These are phyloP conservation scores for Eulithis prunata DNA, from an alignment of 2,888 invertebrate species.

Conservation along the genomic window DNA sequence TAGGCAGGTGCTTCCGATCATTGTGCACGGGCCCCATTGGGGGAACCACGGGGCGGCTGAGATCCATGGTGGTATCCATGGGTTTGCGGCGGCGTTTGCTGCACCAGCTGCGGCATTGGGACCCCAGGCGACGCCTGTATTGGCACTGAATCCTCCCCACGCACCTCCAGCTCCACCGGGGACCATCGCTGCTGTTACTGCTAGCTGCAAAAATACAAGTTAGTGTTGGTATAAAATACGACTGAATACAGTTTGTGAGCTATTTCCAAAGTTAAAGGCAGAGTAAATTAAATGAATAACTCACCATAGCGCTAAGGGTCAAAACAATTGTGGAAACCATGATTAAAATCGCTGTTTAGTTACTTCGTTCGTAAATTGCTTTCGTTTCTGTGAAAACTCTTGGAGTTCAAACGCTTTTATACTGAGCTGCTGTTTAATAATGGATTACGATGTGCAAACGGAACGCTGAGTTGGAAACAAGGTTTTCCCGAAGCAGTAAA, in stretches of 20 bases:
- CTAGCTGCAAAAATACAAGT: constrained; percentile 50
- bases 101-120: constrained; percentile 33
- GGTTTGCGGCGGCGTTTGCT: constrained; percentile 56
- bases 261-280: constrained; percentile 6
- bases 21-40: constrained; percentile 68
- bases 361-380: constrained; percentile 50
- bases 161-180: constrained; percentile 51
- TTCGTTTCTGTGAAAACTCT: constrained; percentile 48
- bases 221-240: not conserved
- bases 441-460: constrained; percentile 55
- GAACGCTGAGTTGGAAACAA: constrained; percentile 44
- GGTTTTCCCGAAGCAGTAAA: constrained; percentile 70
- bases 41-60: constrained; percentile 70
- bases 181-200: constrained; percentile 56
- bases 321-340: constrained; percentile 71
- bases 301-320: constrained; percentile 67
- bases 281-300: constrained; percentile 43
- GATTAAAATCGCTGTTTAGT: constrained; percentile 44
- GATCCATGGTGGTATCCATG: constrained; percentile 76
- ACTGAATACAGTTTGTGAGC: not conserved
- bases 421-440: constrained; percentile 58
- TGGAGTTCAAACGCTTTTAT: constrained; percentile 60
- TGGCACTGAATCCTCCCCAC: constrained; percentile 41
- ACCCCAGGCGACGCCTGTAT: constrained; percentile 40
- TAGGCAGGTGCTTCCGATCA: constrained; percentile 61